phyloP scores from a whole-genome alignment of 64 coral and sea anemone species.

The Anthopleura sola region DNA sequence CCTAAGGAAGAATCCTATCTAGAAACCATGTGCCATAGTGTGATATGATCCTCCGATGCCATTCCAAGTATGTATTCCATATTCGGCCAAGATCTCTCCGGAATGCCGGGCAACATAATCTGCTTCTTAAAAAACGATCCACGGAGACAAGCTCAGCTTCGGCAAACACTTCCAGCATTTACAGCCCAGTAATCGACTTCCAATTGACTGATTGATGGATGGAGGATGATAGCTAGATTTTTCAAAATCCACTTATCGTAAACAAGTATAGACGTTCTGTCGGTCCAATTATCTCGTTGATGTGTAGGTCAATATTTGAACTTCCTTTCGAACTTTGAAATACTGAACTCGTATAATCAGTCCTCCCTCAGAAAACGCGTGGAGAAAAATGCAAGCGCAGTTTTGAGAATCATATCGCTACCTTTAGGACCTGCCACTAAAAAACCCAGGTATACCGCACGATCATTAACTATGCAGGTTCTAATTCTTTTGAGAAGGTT shows the following conservation, averaged over 20 bases:
- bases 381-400: not conserved
- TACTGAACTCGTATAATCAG: not conserved
- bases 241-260: constrained; percentile 9
- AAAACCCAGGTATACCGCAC: not conserved
- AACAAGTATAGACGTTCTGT: not conserved
- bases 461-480: not conserved
- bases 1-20: not conserved
- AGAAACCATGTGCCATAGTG: constrained; percentile 1
- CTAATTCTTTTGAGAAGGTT: not conserved
- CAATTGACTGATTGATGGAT: constrained; percentile 13
- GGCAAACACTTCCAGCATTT: not conserved
- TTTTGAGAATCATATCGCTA: not conserved
- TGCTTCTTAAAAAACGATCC: constrained; percentile 7
- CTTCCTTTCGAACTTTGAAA: not conserved
- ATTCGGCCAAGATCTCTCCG: constrained; percentile 13
- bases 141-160: not conserved
- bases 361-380: not conserved
- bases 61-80: constrained; percentile 16
- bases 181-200: not conserved
- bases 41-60: not conserved
- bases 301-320: constrained; percentile 5
- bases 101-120: not conserved
- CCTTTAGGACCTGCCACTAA: not conserved
- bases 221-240: constrained; percentile 1
- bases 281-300: not conserved